Evolutionary conservation across 1,140 invertebrate species (phyloP).

Genomic region (Zaprionus inermis): DNA sequence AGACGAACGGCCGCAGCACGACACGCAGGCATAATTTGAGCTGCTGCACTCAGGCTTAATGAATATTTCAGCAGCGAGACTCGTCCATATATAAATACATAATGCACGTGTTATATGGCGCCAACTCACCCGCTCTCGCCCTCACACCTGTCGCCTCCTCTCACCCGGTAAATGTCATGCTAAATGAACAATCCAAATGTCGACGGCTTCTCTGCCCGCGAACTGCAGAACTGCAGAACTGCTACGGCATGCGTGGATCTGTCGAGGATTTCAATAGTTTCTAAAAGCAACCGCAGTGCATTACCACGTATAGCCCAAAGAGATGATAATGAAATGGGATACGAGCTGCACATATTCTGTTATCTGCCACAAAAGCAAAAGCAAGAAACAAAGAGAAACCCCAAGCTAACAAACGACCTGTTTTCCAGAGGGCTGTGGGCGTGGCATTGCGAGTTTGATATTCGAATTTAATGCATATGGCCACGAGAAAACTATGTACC

Average conservation of each 20-base stretch:
- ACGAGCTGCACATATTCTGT: not conserved
- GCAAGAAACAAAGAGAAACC: not conserved
- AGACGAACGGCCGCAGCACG: constrained; percentile 49
- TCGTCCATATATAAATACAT: constrained; percentile 52
- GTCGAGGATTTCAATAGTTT: constrained; percentile 11
- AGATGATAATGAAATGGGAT: constrained; percentile 1
- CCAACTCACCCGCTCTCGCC: not conserved
- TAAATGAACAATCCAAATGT: constrained; percentile 54
- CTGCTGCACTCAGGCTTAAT: constrained; percentile 77
- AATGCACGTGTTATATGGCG: constrained; percentile 43
- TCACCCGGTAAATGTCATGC: constrained; percentile 62
- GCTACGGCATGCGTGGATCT: not conserved
- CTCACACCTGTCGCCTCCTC: not conserved
- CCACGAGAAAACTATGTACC: not conserved
- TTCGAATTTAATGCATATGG: not conserved
- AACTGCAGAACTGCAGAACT: not conserved
- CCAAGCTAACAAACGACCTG: not conserved
- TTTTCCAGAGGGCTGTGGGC: not conserved
- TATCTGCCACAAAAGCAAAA: not conserved
- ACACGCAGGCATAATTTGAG: constrained; percentile 79
- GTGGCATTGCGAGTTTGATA: not conserved
- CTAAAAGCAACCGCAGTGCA: constrained; percentile 22
- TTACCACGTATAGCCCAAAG: not conserved
- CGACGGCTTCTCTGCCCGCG: not conserved
- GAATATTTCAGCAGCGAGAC: constrained; percentile 74